Base-by-base conservation (phyloP, 2,888 invertebrate species). In the Cosmia trapezina region DNA sequence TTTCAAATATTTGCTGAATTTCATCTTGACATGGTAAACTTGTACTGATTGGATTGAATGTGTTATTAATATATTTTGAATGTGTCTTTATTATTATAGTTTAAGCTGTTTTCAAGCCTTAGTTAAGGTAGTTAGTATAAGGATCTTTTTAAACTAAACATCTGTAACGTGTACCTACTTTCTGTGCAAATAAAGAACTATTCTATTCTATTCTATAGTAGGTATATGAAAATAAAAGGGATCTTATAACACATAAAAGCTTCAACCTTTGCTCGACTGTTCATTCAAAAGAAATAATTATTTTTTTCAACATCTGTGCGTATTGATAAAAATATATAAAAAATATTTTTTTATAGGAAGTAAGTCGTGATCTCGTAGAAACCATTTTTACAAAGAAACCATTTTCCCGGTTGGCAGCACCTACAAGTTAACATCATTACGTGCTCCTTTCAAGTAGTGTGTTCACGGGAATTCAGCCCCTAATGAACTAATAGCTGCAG, bases 361-460 rank as follows among this genome's bases (percentile, higher is more conserved):
- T 22, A 37, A 6, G 57, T 6, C 56, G 22, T 49, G 14, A 6
- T 49, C 12, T 6, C n/a, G 33, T 14, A 5, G 8, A 54, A 54
- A 60, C 51, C 33, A 60, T 75, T 41, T 33, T 11, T 41, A 41
- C 22, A 43, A 54, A 4, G 6, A 54, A 60, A 60, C 51, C 28
- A 60, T 70, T 41, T 41, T 12, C 5, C 22, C 60, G 66, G 33
- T 43, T 28, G 3, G 66, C 67, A 43, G 19, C 14, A 28, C 14
- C 14, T 45, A 56, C 28, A 19, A 22, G 5, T 60, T 61, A 61
- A 78, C 65, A 73, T 17, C 33, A 68, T 78, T 68, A 61, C 33
- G 19, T 4, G 37, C 14, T 62, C 51, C 53, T 59, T 61, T n/a
- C 28, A 14, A 19, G 47, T 22, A 19, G 14, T 33, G 14, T 37